Conservation (phyloP, 2,113 vertebrate genomes). For the Ctenodactylus gundi region DNA sequence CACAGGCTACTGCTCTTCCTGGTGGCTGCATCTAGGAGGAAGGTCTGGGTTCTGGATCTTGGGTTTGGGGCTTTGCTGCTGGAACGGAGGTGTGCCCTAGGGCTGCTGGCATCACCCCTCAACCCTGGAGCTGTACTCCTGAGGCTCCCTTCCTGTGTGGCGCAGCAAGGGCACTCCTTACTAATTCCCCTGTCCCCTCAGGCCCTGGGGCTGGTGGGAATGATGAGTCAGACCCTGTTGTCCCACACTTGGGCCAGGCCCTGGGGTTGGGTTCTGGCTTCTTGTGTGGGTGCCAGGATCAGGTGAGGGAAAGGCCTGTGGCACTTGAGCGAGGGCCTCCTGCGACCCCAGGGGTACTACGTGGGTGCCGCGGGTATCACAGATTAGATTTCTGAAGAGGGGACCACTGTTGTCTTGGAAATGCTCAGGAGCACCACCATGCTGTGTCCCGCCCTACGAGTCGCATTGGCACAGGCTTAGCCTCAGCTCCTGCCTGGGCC, state of each 20-base stretch:
- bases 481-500: fast-evolving
- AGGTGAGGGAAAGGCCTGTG: too few relatives aligned
- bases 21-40: not conserved
- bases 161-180: fast-evolving
- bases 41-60: not conserved
- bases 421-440: fast-evolving
- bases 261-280: not conserved
- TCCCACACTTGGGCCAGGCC: not conserved
- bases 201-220: not conserved
- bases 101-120: not conserved
- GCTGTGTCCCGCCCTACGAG: fast-evolving
- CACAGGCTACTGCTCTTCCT: not conserved
- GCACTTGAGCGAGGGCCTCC: not conserved
- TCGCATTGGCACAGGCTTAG: fast-evolving
- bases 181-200: not conserved
- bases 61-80: not conserved
- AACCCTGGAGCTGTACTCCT: too few relatives aligned
- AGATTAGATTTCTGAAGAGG: not conserved
- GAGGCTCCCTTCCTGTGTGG: not conserved
- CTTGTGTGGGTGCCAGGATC: not conserved
- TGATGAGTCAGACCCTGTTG: too few relatives aligned
- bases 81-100: not conserved
- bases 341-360: not conserved
- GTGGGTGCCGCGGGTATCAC: not conserved
- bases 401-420: not conserved